Percentiles rank a stretch among this genome's conserved stretches.
These are phyloP conservation scores for Blastomussa wellsi DNA, from an alignment of 92 coral and sea anemone genomes.

Conservation along the genomic window DNA sequence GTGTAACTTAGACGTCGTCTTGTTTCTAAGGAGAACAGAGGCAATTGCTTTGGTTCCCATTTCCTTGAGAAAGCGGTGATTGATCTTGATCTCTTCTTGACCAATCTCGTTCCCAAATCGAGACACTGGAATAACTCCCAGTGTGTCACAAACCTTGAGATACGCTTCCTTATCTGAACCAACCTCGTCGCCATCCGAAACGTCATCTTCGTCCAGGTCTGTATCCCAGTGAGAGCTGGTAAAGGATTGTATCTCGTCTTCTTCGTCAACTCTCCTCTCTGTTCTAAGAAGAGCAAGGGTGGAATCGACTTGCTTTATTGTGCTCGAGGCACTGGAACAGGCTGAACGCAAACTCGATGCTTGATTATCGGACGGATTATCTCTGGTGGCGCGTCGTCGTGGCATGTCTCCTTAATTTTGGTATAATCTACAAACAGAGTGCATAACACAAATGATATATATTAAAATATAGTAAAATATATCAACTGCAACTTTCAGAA, in stretches of 20 bases:
- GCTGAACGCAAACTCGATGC: slow-evolving; percentile 52
- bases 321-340: slow-evolving; percentile 77
- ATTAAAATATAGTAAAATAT: not conserved
- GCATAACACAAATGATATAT: not conserved
- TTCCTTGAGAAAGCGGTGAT: slow-evolving; percentile 72
- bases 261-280: slow-evolving; percentile 35
- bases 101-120: slow-evolving; percentile 78
- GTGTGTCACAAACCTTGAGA: slow-evolving; percentile 60
- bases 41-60: slow-evolving; percentile 83
- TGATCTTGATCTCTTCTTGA: slow-evolving; percentile 81
- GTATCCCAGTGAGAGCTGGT: slow-evolving; percentile 89
- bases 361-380: not conserved
- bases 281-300: slow-evolving; percentile 48
- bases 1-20: slow-evolving; percentile 68
- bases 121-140: slow-evolving; percentile 83
- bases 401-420: slow-evolving; percentile 6
- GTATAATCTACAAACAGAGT: not conserved
- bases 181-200: slow-evolving; percentile 9
- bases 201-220: slow-evolving; percentile 68
- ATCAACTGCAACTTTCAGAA: no score
- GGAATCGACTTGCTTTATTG: slow-evolving; percentile 62
- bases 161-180: slow-evolving; percentile 52
- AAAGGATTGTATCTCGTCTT: slow-evolving; percentile 72
- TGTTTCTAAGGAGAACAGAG: slow-evolving; percentile 56
- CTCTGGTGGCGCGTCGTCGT: not conserved